These are phyloP conservation scores for Climacteris rufus DNA, from an alignment of 2,113 vertebrate genomes.

Conservation along the genomic window DNA sequence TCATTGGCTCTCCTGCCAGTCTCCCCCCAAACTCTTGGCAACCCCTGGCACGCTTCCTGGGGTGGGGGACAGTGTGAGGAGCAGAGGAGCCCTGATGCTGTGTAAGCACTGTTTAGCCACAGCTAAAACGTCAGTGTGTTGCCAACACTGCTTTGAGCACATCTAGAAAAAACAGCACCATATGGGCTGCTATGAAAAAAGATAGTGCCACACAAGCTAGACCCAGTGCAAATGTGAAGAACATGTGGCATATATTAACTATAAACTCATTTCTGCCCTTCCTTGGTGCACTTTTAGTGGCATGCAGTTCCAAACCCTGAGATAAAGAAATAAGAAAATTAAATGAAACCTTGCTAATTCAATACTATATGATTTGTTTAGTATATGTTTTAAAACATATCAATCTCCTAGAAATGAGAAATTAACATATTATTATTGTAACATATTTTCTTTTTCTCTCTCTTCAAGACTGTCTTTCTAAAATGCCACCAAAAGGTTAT, in stretches of 20 bases:
- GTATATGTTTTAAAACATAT: background rate
- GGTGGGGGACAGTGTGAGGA: background rate
- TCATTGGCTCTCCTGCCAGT: background rate
- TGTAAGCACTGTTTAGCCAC: background rate
- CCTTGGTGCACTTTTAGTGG: background rate
- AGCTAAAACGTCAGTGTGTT: background rate
- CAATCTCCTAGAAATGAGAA: background rate
- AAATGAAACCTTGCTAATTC: background rate
- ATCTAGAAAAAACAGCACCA: background rate
- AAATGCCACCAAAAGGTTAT: background rate
- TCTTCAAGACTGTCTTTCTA: background rate
- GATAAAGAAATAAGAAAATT: background rate
- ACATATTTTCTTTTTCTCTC: background rate
- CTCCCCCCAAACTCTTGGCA: background rate
- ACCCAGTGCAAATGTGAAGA: background rate
- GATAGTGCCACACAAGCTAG: background rate
- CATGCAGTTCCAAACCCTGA: background rate
- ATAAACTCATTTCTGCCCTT: background rate
- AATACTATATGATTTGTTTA: background rate
- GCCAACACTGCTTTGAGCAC: background rate
- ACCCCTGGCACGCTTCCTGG: rapidly evolving
- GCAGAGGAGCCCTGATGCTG: background rate
- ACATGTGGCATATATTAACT: background rate
- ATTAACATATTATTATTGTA: background rate
- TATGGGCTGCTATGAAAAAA: background rate